Evolutionary conservation across 1,140 invertebrate species (phyloP), one percentile per base, ranked within the genome.

Genomic region (Drosophila eugracilis): DNA sequence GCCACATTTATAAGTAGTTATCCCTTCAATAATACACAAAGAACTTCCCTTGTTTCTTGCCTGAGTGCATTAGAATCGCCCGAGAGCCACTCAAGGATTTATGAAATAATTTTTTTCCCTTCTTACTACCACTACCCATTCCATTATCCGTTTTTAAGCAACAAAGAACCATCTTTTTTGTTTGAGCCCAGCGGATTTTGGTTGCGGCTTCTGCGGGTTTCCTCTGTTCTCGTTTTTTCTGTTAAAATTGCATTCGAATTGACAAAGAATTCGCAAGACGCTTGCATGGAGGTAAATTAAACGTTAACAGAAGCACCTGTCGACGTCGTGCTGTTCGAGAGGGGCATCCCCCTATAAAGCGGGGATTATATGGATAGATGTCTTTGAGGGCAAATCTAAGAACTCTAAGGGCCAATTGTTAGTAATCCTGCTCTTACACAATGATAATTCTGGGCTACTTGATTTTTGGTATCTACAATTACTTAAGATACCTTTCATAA

Each of bases 1-100:
- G 71, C 70, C 49, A 78, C 66, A 79, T 78, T 75, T 63, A 70
- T 57, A 79, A 70, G 76, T 53, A 65, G 70, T 65, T 74, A 63
- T 73, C 69, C 45, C 62, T 63, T 69, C 66, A 45, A 44, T 28
- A 49, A 52, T 45, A 73, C 54, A 73, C 66, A 72, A 73, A 72
- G 59, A 66, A 67, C 45, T 67, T 47, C 69, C 30, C 70, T 49
- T 17, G 39, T 47, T 63, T 59, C 65, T 72, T 80, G 81, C 78
- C 59, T 70, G 59, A 88, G 58, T 81, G 84, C 83, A 86, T 86
- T 88, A 88, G 83, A 86, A 83, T 88, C 60, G 78, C 58, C 45
- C 28, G n/a, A 32, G 48, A 49, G 44, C 50, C 71, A 69, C 62
- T 77, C 49, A 75, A 70, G 83, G 81, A 86, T 81, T 86, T 86